Conservation (phyloP, 1,140 invertebrate genomes). For the Ectropis grisescens region DNA sequence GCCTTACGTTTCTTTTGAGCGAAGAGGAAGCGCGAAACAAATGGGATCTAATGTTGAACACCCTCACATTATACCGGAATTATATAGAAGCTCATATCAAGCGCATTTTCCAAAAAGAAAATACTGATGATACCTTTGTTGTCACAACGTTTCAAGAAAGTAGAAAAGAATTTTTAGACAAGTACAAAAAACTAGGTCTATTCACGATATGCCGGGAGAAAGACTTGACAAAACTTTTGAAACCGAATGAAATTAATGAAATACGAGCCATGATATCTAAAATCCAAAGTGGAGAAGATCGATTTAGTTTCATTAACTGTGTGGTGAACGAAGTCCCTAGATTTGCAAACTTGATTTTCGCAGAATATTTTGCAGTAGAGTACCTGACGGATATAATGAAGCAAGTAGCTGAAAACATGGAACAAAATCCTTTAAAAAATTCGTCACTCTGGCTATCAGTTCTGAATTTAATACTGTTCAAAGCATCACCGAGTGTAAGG, state of each 20-base stretch:
- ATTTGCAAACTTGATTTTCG: slow-evolving; percentile 10
- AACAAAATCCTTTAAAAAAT: background rate
- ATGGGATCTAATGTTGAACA: slow-evolving; percentile 6
- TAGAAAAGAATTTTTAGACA: slow-evolving; percentile 6
- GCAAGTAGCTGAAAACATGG: background rate
- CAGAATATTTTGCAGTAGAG: slow-evolving; percentile 11
- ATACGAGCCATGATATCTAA: slow-evolving; percentile 6
- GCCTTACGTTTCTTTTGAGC: slow-evolving; percentile 5
- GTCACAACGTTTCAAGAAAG: background rate
- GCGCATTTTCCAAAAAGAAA: slow-evolving; percentile 1
- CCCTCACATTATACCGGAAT: slow-evolving; percentile 2
- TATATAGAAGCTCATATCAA: slow-evolving; percentile 8
- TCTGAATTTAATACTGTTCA: slow-evolving; percentile 6
- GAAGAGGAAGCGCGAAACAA: slow-evolving; percentile 1
- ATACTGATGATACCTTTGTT: background rate
- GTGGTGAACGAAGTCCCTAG: slow-evolving; percentile 8
- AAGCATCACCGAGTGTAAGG: slow-evolving; percentile 4
- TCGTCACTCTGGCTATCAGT: slow-evolving; percentile 8
- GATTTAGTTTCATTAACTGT: slow-evolving; percentile 5
- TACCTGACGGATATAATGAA: slow-evolving; percentile 6
- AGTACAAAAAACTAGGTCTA: slow-evolving; percentile 11
- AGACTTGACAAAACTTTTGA: slow-evolving; percentile 7
- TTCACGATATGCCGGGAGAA: slow-evolving; percentile 12
- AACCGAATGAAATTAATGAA: slow-evolving; percentile 7
- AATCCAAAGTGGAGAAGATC: slow-evolving; percentile 10